Evolutionary conservation across 2,888 invertebrate genomes (phyloP), one percentile per base, ranked within the genome.

Genomic region (Zhuqinia jingwanae): DNA sequence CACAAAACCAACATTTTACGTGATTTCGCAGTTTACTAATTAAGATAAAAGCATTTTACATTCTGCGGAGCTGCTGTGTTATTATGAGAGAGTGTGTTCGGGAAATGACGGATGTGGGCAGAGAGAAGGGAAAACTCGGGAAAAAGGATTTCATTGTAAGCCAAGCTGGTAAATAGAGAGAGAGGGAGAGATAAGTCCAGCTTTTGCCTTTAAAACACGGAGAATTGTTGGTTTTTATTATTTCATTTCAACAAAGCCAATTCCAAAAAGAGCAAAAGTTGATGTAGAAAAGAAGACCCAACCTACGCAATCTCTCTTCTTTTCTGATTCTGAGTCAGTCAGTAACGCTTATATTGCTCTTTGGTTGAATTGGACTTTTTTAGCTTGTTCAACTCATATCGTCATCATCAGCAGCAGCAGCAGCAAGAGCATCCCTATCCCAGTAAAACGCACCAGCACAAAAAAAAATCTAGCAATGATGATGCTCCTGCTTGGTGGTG

Each of bases 281-380:
- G n/a, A n/a, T n/a, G n/a, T n/a, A n/a, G n/a, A n/a, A n/a, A n/a
- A n/a, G n/a, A 65, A 63, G 30, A 58, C 45, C 78, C 78, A 78
- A 78, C 78, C 78, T 78, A 78, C 78, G 78, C 78, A 78, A 78
- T 36, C 15, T 68, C 68, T 42, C 22, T 68, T 45, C 13, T 20
- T 6, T 22, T 13, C 30, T 45, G 11, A 45, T 11, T 13, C 10
- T 68, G 20, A 45, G 45, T 68, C 45, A 45, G 63, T 63, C 17
- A 27, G n/a, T n/a, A n/a, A n/a, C n/a, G n/a, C n/a, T n/a, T n/a
- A n/a, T n/a, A n/a, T n/a, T n/a, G n/a, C n/a, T n/a, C n/a, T n/a
- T n/a, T n/a, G n/a, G n/a, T n/a, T n/a, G n/a, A n/a, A n/a, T 47
- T 47, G 56, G 70, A 68, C 68, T 36, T 76, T 53, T 50, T 11